Evolutionary conservation across 1,140 invertebrate genomes (phyloP), one percentile per base, ranked within the genome.

Genomic region (Saccostrea glomerata): DNA sequence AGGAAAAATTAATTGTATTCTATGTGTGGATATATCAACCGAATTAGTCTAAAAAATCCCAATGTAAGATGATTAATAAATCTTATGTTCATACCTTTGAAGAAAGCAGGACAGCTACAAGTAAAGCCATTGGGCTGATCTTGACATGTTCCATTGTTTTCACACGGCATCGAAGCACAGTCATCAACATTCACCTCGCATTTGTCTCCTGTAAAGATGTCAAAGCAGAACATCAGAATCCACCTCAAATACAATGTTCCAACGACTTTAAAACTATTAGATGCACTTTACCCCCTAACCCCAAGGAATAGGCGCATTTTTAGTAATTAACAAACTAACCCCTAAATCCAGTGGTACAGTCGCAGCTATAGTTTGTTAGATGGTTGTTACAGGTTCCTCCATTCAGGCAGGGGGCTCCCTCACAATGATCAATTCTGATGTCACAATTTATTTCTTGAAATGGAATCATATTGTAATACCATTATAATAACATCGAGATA

Each of bases 331-430:
- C 7, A 70, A 30, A 66, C 20, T 9, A 40, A 86, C 91, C 93
- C 77, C 58, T 58, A 82, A 90, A 91, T 20, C 94, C 90, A 0
- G 40, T 36, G 23, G 86, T 88, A 91, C 96, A 96, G 4, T 90
- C 73, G 89, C 93, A 94, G 13, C 85, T 89, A 83, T 89, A 94
- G 17, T 90, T 90, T 15, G 93, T 87, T 15, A 90, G 84, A 40
- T 90, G 87, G 82, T 92, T 98, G 30, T 97, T 96, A 92, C 98
- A 99, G 0, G 96, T 97, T 0, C 98, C 98, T 56, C 97, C 97
- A 93, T 99, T 98, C 87, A 96, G 95, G 94, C 99, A 99, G 0
- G 98, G 98, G 91, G 97, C 97, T 0, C 98, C 98, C 93, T 98
- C 99, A 93, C 99, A 99, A 94, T 99, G 98, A 87, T 92, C 87